Evolutionary conservation across 2,888 invertebrate genomes (phyloP), one percentile per base, ranked within the genome.

Genomic region (Erebia ligea): DNA sequence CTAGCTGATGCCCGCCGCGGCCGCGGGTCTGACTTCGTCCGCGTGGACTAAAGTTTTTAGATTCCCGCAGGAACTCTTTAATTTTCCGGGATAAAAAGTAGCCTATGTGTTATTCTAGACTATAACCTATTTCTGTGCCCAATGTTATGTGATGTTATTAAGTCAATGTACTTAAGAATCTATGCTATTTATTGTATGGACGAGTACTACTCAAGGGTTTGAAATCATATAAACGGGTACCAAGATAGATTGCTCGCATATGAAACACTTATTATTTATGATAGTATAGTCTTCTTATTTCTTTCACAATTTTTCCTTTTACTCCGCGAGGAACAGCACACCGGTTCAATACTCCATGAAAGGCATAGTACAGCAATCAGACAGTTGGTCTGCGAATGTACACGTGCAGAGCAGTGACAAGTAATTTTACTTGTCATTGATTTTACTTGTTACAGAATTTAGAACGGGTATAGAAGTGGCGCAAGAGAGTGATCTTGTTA

Each of bases 241-340:
- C 40, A 25, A 25, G 2, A 42, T 54, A 19, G 25, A 25, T 21
- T 61, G 13, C 6, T 64, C 56, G n/a, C 34, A 50, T 70, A 62
- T 56, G 61, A 64, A 65, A 63, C 42, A 67, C 25, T 25, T 42
- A 42, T 45, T 70, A 56, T 68, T 68, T 65, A 68, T 64, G 48
- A 65, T 42, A 10, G 54, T 52, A 15, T 62, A 64, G 64, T 48
- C 54, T 59, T 72, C 61, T 57, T 57, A 65, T 64, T 69, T 15
- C 45, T 21, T 57, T 56, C 21, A 68, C 68, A 71, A 71, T 68
- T 66, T 68, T 66, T 56, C 61, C 68, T 61, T 65, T 71, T 71
- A 65, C 68, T 61, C 25, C 40, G 50, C 17, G 57, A 25, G 17
- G 40, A 48, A 54, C 65, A 65, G 68, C 61, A 68, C 56, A 58